Conservation (phyloP, 2,113 vertebrate genomes). For the Lepus americanus region DNA sequence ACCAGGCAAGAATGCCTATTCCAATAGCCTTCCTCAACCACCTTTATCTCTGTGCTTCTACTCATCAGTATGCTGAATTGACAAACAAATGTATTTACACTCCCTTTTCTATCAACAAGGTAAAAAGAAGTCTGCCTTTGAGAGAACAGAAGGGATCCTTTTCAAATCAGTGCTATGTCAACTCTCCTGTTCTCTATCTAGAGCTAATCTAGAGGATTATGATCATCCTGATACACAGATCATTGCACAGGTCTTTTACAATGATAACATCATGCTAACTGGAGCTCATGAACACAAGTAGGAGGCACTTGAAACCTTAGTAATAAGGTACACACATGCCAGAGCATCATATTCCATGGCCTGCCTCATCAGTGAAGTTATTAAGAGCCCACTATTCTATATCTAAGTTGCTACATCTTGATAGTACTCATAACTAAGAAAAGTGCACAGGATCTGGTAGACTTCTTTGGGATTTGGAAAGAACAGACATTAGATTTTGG, state of each 20-base stretch:
- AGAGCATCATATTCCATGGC: neutral
- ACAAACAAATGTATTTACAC: neutral
- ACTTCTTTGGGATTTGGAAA: constrained; percentile 40
- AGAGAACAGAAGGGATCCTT: neutral
- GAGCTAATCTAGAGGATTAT: neutral
- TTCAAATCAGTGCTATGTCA: neutral
- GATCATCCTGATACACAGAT: neutral
- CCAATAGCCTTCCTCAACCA: neutral
- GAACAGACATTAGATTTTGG: neutral
- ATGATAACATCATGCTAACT: neutral
- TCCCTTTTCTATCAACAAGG: neutral
- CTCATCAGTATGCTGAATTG: neutral
- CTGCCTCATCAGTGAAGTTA: neutral
- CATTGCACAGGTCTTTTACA: neutral
- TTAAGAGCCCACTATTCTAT: neutral
- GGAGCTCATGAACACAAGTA: constrained; percentile 2
- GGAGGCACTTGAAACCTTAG: neutral
- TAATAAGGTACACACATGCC: neutral
- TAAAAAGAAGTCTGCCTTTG: neutral
- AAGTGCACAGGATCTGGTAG: neutral
- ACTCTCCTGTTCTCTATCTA: neutral
- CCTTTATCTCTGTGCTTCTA: neutral
- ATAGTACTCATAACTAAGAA: neutral
- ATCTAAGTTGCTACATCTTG: neutral
- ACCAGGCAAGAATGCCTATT: neutral